Evolutionary conservation across 2,888 invertebrate genomes (phyloP).

Genomic region (Eudasyphora cyanicolor): DNA sequence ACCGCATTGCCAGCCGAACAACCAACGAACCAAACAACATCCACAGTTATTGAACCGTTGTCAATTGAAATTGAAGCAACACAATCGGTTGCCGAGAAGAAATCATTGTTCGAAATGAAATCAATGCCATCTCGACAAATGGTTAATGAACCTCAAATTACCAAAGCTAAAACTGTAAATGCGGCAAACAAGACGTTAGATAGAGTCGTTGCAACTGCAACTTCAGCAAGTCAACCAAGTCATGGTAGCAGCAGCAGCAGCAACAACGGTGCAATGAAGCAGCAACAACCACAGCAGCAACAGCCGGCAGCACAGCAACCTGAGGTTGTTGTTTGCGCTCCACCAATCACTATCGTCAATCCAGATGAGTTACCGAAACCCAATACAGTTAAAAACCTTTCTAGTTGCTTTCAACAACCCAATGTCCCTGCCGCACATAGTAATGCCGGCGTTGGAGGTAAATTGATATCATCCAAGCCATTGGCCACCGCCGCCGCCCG

Average conservation of each 20-base stretch:
- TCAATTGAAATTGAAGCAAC: constrained; percentile 44
- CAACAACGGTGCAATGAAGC: constrained; percentile 41
- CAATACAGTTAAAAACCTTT: constrained; percentile 74
- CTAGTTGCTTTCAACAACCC: constrained; percentile 71
- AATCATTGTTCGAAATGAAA: constrained; percentile 77
- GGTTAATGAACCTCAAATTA: constrained; percentile 58
- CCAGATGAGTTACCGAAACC: constrained; percentile 76
- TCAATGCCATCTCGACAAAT: constrained; percentile 78
- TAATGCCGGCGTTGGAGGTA: constrained; percentile 36
- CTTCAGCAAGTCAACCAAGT: constrained; percentile 25
- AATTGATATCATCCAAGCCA: constrained; percentile 55
- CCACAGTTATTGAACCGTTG: constrained; percentile 2
- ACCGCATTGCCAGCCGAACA: constrained; percentile 35
- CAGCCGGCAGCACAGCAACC: constrained; percentile 57
- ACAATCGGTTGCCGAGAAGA: constrained; percentile 22
- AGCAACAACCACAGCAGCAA: constrained; percentile 42
- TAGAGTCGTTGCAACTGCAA: not conserved
- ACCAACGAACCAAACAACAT: constrained; percentile 45
- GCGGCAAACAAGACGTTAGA: constrained; percentile 11
- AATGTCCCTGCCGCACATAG: constrained; percentile 29
- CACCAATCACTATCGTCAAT: constrained; percentile 73
- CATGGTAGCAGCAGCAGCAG: no score
- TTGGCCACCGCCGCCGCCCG: no score
- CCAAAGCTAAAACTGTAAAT: constrained; percentile 8
- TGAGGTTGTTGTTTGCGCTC: constrained; percentile 74